A percentile compares a stretch with the other conserved stretches of the same genome.
These are phyloP conservation scores for Pimephales promelas DNA, from an alignment of 2,113 vertebrate genomes.

Conservation along the genomic window DNA sequence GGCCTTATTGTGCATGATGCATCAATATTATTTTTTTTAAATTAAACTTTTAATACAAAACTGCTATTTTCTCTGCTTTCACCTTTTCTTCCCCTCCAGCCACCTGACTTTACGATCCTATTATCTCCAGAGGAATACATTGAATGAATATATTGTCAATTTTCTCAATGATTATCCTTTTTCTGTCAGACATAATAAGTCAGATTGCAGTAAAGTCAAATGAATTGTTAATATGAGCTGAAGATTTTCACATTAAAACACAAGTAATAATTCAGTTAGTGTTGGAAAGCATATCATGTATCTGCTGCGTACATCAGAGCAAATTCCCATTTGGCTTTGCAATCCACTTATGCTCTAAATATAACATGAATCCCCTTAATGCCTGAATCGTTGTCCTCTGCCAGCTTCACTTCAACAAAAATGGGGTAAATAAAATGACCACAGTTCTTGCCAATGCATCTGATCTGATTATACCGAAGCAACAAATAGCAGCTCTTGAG, in stretches of 20 bases:
- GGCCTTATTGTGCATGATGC: not conserved
- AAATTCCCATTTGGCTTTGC: constrained; percentile 30
- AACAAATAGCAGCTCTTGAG: constrained; percentile 26
- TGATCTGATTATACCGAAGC: constrained; percentile 51
- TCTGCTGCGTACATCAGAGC: not conserved
- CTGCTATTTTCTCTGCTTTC: not conserved
- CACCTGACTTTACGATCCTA: not conserved
- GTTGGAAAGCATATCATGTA: not conserved
- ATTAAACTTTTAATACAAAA: no score
- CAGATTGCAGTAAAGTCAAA: not conserved
- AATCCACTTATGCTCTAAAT: constrained; percentile 43
- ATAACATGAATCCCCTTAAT: constrained; percentile 28
- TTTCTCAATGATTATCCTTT: not conserved
- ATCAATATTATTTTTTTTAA: not conserved
- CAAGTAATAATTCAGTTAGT: constrained; percentile 2
- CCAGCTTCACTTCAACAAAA: constrained; percentile 19
- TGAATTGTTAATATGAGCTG: not conserved
- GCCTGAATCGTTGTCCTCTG: constrained; percentile 22
- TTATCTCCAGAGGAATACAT: not conserved
- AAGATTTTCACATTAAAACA: constrained; percentile 37
- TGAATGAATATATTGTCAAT: no score
- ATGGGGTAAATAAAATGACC: constrained; percentile 51
- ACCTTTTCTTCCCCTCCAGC: not conserved
- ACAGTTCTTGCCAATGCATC: constrained; percentile 35
- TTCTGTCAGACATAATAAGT: not conserved